Percentiles rank a stretch among this genome's conserved stretches.
phyloP scores from a whole-genome alignment of 2,797 vertebrate genomes.

The Pipistrellus kuhlii region DNA sequence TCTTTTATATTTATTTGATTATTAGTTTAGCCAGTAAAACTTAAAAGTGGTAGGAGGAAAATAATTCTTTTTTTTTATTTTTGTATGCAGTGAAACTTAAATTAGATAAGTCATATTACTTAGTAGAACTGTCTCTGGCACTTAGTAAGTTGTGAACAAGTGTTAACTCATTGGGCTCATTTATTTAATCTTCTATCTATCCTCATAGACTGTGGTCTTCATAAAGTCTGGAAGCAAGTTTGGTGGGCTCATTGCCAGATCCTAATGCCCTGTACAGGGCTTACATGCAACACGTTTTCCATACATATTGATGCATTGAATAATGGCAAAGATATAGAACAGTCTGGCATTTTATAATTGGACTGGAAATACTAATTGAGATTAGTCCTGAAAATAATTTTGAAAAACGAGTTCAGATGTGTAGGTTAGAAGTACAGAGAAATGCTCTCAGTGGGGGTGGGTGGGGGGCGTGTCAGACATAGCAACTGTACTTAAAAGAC shows the following conservation, averaged over 20 bases:
- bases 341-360: not conserved
- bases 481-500: not conserved
- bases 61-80: not conserved
- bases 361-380: not conserved
- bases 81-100: not conserved
- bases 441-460: too few species aligned
- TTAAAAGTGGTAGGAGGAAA: not conserved
- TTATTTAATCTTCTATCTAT: not conserved
- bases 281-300: accelerated
- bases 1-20: not conserved
- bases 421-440: not conserved
- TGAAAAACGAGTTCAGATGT: not conserved
- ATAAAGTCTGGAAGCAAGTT: not conserved
- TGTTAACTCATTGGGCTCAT: not conserved
- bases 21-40: not conserved
- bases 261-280: too few species aligned
- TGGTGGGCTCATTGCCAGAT: accelerated
- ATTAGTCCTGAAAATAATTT: not conserved
- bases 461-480: not conserved
- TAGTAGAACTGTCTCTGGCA: not conserved
- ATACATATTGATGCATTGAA: not conserved
- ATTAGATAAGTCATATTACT: not conserved
- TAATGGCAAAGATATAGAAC: not conserved
- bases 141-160: not conserved
- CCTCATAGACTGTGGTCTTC: not conserved